A percentile compares a stretch with the other conserved stretches of the same genome.
Conservation (phyloP, 2,797 vertebrate species). For the Morelia viridis region DNA sequence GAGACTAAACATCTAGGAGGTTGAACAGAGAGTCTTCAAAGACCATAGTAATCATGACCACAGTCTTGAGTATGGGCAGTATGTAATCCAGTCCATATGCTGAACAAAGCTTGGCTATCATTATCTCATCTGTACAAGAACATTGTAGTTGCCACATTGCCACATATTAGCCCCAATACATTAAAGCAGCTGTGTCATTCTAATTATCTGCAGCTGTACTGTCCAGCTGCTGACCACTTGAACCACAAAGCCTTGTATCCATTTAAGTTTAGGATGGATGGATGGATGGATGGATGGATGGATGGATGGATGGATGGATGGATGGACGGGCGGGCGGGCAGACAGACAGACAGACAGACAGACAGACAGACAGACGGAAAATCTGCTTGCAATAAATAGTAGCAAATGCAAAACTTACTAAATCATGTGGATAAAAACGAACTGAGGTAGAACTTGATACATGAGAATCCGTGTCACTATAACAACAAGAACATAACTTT, state of each 20-base stretch:
- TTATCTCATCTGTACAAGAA: background rate
- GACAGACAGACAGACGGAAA: background rate
- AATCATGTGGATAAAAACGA: constrained; percentile 98
- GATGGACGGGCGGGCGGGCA: no score
- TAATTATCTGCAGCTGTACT: background rate
- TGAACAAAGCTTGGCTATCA: background rate
- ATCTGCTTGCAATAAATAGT: constrained; percentile 43
- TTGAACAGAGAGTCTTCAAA: background rate
- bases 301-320: background rate
- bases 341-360: no score
- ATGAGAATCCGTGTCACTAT: constrained; percentile 98
- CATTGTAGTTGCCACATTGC: background rate
- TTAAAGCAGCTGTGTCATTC: background rate
- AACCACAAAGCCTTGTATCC: background rate
- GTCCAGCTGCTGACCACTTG: background rate
- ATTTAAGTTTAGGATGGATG: background rate
- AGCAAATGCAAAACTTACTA: constrained; percentile 84
- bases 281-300: background rate
- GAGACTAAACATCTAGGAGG: background rate
- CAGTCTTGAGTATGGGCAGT: background rate
- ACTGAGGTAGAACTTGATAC: constrained; percentile 99
- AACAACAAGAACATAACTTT: constrained; percentile 72
- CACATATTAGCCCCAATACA: background rate
- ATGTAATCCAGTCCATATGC: background rate
- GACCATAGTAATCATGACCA: background rate